Evolutionary conservation across 2,113 vertebrate species (phyloP).

Genomic region (Oryzias woworae): DNA sequence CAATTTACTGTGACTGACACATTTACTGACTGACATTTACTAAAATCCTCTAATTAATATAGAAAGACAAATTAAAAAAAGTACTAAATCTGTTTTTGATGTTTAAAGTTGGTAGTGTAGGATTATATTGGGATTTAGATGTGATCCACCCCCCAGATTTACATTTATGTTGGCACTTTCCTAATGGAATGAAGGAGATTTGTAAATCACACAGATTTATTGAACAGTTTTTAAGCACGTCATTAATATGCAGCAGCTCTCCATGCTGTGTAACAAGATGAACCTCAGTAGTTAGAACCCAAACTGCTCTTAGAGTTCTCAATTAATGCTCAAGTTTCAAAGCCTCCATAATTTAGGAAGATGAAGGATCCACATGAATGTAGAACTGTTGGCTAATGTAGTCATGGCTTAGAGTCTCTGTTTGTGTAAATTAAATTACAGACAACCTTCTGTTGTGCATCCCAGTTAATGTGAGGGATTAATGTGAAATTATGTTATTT

Average conservation of each 20-base stretch:
- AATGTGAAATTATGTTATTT: not conserved
- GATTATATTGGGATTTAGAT: not conserved
- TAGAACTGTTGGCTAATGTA: constrained; percentile 17
- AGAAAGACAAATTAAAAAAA: constrained; percentile 2
- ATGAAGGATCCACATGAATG: constrained; percentile 28
- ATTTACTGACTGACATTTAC: not conserved
- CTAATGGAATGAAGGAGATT: constrained; percentile 28
- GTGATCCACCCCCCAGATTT: not conserved
- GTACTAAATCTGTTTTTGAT: not conserved
- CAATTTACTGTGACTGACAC: not conserved
- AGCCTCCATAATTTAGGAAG: constrained; percentile 33
- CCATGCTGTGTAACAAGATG: constrained; percentile 45
- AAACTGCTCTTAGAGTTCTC: constrained; percentile 30
- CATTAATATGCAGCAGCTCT: constrained; percentile 48
- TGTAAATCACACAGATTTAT: constrained; percentile 37
- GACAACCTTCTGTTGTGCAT: constrained; percentile 9
- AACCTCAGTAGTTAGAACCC: constrained; percentile 31
- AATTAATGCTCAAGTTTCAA: constrained; percentile 27
- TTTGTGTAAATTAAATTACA: constrained; percentile 18
- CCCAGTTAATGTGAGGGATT: not conserved
- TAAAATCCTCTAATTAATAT: not conserved
- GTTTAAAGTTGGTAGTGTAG: not conserved
- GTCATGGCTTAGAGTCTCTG: constrained; percentile 7
- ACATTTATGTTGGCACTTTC: constrained; percentile 11
- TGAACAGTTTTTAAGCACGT: constrained; percentile 36